Evolutionary conservation across 1,140 invertebrate genomes (phyloP).

Genomic region (Heliconius hewitsoni): DNA sequence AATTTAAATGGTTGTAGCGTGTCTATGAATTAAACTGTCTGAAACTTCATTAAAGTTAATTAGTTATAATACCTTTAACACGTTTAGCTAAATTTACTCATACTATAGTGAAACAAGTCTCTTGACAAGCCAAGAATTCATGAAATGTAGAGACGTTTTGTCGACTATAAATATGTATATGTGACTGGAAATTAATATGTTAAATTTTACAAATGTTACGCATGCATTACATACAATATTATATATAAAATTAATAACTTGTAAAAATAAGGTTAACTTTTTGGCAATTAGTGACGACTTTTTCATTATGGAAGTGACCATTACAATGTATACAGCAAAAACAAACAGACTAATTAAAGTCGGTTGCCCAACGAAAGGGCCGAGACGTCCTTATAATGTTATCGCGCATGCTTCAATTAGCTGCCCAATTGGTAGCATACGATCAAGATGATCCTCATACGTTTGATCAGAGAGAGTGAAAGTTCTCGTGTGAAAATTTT

Average conservation of each 20-base stretch:
- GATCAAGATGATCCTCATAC: constrained; percentile 46
- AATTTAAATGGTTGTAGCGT: constrained; percentile 37
- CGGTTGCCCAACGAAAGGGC: constrained; percentile 57
- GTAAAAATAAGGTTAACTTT: neutral
- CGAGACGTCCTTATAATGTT: constrained; percentile 42
- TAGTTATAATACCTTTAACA: neutral
- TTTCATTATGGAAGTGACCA: neutral
- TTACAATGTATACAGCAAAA: constrained; percentile 37
- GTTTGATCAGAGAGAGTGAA: constrained; percentile 45
- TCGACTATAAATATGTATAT: neutral
- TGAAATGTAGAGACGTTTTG: neutral
- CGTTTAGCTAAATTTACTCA: neutral
- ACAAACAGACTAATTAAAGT: constrained; percentile 59
- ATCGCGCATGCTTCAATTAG: constrained; percentile 69
- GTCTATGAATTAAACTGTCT: constrained; percentile 62
- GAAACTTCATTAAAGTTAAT: constrained; percentile 51
- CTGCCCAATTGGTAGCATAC: constrained; percentile 53
- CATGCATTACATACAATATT: too few species aligned
- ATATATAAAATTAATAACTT: too few species aligned
- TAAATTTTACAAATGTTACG: too few species aligned
- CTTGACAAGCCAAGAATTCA: neutral
- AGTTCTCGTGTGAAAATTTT: constrained; percentile 61
- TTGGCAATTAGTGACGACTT: neutral
- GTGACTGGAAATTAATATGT: too few species aligned
- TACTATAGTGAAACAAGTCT: neutral